Base-by-base conservation (phyloP, 2,888 invertebrate genomes). In the Drosophila atripex region DNA sequence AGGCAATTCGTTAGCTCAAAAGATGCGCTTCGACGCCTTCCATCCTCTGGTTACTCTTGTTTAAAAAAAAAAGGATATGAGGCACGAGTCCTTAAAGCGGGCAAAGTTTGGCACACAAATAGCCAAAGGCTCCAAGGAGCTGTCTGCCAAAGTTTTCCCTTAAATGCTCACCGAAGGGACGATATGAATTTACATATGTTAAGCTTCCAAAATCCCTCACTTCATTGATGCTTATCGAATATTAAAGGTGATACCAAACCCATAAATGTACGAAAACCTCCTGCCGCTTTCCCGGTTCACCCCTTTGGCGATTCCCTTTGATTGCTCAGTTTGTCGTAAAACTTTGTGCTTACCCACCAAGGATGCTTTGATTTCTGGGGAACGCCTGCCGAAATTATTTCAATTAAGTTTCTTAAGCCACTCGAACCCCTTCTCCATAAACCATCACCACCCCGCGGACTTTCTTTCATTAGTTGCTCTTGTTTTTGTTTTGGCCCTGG, bases 351-450 rank as follows among this genome's bases (percentile, higher is more conserved):
- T 28, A 11, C 28, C 18, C 49, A 47, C 38, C 8, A 14, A 9
- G 14, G 3, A 7, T 14, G 47, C 60, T 59, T 47, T 61, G 60
- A 58, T 39, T 55, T 21, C 53, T 18, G 51, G 51, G 39, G 49
- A 59, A 59, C 68, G 76, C 55, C 65, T 53, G 70, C 63, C 66
- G 55, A 78, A 83, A 83, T 83, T 74, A 86, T 83, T 86, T 83
- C 83, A 83, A 86, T 83, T 83, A 83, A 83, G 86, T 83, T 86
- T 86, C 78, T 71, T 73, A 75, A 77, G 75, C 43, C 49, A 55
- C 21, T 30, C 38, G 28, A 35, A 55, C 41, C 63, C 51, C 25
- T 9, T 3, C 46, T 6, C 23, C 14, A 4, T 11, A 2, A 43
- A 41, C 63, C 12, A 46, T 7, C 45, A 43, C 30, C 32, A 12